Conservation (phyloP, 2,888 invertebrate genomes). For the Sialis fuliginosa region DNA sequence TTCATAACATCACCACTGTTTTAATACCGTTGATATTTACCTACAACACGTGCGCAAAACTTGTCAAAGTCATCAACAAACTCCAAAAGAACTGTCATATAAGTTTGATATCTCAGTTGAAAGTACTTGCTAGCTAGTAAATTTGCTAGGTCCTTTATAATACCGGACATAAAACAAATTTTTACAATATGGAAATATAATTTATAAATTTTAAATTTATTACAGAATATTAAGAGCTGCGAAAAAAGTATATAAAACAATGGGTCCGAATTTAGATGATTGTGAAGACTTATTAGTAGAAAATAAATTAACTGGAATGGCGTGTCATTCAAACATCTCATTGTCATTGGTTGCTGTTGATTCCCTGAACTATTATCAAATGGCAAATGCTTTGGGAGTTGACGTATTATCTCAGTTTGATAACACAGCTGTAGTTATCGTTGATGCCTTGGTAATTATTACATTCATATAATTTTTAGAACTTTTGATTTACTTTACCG, state of each 20-base stretch:
- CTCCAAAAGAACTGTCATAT: no score
- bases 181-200: no score
- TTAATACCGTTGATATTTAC: no score
- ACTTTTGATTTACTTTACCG: background rate
- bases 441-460: constrained; percentile 45
- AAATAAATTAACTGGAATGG: constrained; percentile 26
- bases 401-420: constrained; percentile 39
- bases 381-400: constrained; percentile 58
- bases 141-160: no score
- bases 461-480: constrained; percentile 8
- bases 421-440: constrained; percentile 48
- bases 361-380: constrained; percentile 48
- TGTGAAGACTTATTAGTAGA: background rate
- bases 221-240: constrained; percentile 19
- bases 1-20: no score
- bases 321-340: constrained; percentile 37
- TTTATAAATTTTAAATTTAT: constrained; percentile 8
- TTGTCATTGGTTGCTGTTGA: constrained; percentile 54
- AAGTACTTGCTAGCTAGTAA: no score
- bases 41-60: no score
- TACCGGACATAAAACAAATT: no score
- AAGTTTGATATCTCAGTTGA: no score
- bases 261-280: constrained; percentile 14
- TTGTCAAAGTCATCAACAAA: no score
- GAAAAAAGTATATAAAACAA: constrained; percentile 18